These are phyloP conservation scores for Artemia sinica DNA, from an alignment of 2,888 invertebrate species.

Conservation along the genomic window DNA sequence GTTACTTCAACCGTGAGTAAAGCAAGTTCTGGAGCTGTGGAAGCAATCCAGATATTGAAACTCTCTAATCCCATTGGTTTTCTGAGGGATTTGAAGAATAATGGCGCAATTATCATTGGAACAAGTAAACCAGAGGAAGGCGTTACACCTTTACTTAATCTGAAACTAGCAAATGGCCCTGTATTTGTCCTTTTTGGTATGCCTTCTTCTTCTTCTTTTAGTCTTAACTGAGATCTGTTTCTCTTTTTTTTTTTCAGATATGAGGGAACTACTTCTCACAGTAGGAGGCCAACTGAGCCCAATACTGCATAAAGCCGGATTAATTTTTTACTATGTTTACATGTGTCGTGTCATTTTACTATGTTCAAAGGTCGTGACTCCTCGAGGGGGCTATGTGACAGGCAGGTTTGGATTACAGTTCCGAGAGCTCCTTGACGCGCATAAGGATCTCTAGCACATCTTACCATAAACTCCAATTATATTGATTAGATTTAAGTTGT, in stretches of 20 bases:
- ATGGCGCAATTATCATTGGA: neutral
- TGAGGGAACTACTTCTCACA: neutral
- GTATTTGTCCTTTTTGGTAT: neutral
- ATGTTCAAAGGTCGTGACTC: no score
- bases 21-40: constrained; percentile 23
- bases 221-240: no score
- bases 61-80: neutral
- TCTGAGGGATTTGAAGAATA: neutral
- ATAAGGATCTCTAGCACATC: no score
- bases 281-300: neutral
- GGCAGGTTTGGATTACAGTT: no score
- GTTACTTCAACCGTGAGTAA: constrained; percentile 22
- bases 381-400: no score
- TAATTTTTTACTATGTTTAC: no score
- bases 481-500: no score
- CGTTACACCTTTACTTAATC: neutral
- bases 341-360: no score
- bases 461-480: no score
- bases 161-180: neutral
- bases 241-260: neutral
- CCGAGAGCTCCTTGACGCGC: no score
- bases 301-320: no score
- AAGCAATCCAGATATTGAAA: constrained; percentile 15
- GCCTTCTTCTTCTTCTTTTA: neutral
- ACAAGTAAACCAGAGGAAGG: neutral